Evolutionary conservation across 2,888 invertebrate species (phyloP).

Genomic region (Automeris io): DNA sequence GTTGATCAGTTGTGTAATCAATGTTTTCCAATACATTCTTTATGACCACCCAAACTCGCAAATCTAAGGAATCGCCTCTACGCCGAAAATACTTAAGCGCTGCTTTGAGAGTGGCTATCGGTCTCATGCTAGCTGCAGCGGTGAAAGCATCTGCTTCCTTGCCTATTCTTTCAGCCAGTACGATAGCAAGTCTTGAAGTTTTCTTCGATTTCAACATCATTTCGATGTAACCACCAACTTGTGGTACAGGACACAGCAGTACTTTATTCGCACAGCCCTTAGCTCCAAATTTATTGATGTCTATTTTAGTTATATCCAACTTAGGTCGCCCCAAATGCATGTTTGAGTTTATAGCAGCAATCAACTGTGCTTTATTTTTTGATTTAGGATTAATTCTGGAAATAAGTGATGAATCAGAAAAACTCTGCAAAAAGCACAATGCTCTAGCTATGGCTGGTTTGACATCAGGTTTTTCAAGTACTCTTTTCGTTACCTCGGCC

Average conservation of each 20-base stretch:
- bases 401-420: slow-evolving; percentile 11
- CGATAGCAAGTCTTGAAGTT: slow-evolving; percentile 30
- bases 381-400: slow-evolving; percentile 9
- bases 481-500: slow-evolving; percentile 8
- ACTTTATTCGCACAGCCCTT: slow-evolving; percentile 37
- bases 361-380: slow-evolving; percentile 17
- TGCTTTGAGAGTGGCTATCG: slow-evolving; percentile 1
- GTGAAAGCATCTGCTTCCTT: slow-evolving; percentile 21
- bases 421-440: slow-evolving; percentile 13
- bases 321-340: slow-evolving; percentile 29
- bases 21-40: not conserved
- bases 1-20: not conserved
- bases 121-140: slow-evolving; percentile 11
- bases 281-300: slow-evolving; percentile 34
- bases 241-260: slow-evolving; percentile 22
- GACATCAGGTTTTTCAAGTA: slow-evolving; percentile 4
- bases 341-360: slow-evolving; percentile 31
- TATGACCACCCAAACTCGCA: not conserved
- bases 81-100: slow-evolving; percentile 5
- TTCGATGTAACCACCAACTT: slow-evolving; percentile 22
- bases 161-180: slow-evolving; percentile 24
- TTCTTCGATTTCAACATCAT: slow-evolving; percentile 26
- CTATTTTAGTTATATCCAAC: slow-evolving; percentile 25
- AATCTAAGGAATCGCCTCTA: not conserved
- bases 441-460: slow-evolving; percentile 14